Percentiles rank a stretch among this genome's conserved stretches.
phyloP scores from a whole-genome alignment of 2,888 invertebrate genomes.

The Quadroppia sp. region DNA sequence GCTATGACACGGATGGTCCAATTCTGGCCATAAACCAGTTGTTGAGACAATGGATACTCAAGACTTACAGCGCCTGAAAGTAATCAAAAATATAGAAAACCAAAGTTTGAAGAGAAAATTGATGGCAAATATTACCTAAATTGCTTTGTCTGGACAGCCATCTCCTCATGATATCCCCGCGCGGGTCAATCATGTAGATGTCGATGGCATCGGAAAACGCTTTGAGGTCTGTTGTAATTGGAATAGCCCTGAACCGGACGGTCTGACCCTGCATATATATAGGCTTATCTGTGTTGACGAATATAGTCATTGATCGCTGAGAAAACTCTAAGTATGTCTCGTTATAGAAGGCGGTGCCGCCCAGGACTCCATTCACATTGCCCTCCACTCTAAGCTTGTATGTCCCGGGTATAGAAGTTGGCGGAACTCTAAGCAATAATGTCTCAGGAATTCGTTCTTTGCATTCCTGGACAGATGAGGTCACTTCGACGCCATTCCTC shows the following conservation, averaged over 20 bases:
- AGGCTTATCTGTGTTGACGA: conserved; percentile 90
- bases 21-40: conserved; percentile 77
- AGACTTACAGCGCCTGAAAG: conserved; percentile 80
- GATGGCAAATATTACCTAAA: conserved; percentile 51
- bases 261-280: conserved; percentile 88
- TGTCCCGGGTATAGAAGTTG: conserved; percentile 73
- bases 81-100: neutral
- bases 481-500: conserved; percentile 80
- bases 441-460: conserved; percentile 68
- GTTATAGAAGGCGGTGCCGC: conserved; percentile 83
- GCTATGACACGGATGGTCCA: conserved; percentile 87
- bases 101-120: neutral
- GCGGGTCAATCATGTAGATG: conserved; percentile 85
- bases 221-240: conserved; percentile 84
- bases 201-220: conserved; percentile 87
- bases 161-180: conserved; percentile 76
- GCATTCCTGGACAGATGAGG: conserved; percentile 73
- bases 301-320: conserved; percentile 86
- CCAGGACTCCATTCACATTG: conserved; percentile 68
- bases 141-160: conserved; percentile 80
- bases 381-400: conserved; percentile 82
- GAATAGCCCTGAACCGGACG: conserved; percentile 82
- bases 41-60: conserved; percentile 81
- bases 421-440: conserved; percentile 63
- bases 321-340: conserved; percentile 80